These are phyloP conservation scores for Pycnomerus fuliginosus DNA, from an alignment of 2,888 invertebrate species.

Conservation along the genomic window DNA sequence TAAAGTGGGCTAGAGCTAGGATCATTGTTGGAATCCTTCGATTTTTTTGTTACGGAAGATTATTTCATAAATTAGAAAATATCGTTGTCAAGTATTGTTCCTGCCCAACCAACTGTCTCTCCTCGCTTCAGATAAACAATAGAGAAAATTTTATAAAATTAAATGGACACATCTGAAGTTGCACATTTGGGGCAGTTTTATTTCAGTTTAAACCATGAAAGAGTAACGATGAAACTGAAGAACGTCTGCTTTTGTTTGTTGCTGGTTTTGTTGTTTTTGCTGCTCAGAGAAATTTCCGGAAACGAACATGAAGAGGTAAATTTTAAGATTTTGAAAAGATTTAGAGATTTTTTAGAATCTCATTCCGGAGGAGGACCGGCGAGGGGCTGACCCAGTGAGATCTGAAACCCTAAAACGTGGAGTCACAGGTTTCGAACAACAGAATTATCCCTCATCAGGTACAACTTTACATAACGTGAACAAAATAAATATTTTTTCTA, in stretches of 20 bases:
- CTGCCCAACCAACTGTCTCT: slow-evolving; percentile 34
- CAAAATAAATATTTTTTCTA: no score
- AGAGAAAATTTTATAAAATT: slow-evolving; percentile 30
- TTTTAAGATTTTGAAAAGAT: slow-evolving; percentile 1
- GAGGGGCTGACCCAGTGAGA: slow-evolving; percentile 27
- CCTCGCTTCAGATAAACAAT: slow-evolving; percentile 40
- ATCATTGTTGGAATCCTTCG: slow-evolving; percentile 5
- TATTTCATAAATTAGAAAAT: slow-evolving; percentile 6
- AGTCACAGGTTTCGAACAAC: slow-evolving; percentile 4
- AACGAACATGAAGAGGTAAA: slow-evolving; percentile 13
- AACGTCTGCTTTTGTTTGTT: slow-evolving; percentile 54
- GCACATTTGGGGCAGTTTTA: slow-evolving; percentile 41
- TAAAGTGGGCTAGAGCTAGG: slow-evolving; percentile 14
- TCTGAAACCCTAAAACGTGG: slow-evolving; percentile 18
- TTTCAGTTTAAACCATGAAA: slow-evolving; percentile 15
- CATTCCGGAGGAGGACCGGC: slow-evolving; percentile 38
- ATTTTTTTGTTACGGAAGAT: slow-evolving; percentile 6
- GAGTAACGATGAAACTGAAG: slow-evolving; percentile 49
- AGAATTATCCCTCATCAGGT: slow-evolving; percentile 17
- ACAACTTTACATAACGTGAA: slow-evolving; percentile 3
- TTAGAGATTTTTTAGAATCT: slow-evolving; percentile 28
- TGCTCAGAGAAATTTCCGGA: slow-evolving; percentile 42
- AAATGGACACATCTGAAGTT: slow-evolving; percentile 25
- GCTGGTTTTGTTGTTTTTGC: slow-evolving; percentile 61
- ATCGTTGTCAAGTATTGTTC: slow-evolving; percentile 28